These are phyloP conservation scores for Diploscapter pachys DNA, from an alignment of 1,140 invertebrate genomes.

Conservation along the genomic window DNA sequence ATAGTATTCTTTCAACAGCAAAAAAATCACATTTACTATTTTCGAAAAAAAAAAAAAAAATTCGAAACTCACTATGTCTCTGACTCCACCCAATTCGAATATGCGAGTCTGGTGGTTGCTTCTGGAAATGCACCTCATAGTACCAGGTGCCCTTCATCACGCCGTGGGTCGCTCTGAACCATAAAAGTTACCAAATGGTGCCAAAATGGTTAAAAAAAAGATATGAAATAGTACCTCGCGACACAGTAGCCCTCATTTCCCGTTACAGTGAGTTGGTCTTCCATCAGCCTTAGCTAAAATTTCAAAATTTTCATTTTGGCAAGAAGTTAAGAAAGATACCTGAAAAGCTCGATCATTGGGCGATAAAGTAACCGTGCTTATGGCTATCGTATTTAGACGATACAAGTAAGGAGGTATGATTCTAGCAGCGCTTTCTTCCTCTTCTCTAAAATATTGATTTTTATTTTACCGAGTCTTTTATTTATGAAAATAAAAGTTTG, in stretches of 20 bases:
- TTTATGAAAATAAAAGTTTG: too few species aligned
- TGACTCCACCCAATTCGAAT: constrained; percentile 90
- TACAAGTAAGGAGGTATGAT: constrained; percentile 97
- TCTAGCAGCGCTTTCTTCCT: constrained; percentile 60
- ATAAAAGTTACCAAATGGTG: too few species aligned
- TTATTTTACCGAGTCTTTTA: too few species aligned
- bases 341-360: constrained; percentile 77
- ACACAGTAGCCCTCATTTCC: constrained; percentile 97
- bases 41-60: constrained; percentile 27
- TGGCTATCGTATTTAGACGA: constrained; percentile 71
- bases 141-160: constrained; percentile 65
- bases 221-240: constrained; percentile 62
- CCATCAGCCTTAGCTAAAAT: constrained; percentile 76
- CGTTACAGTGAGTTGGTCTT: constrained; percentile 85
- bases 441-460: background rate
- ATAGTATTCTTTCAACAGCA: background rate
- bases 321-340: constrained; percentile 18
- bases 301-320: constrained; percentile 28
- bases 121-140: constrained; percentile 86
- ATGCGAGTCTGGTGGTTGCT: constrained; percentile 88
- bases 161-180: constrained; percentile 81
- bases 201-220: too few species aligned
- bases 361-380: constrained; percentile 81
- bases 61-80: constrained; percentile 58
- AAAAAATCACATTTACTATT: constrained; percentile 5